Base-by-base conservation (phyloP, 2,888 invertebrate genomes). In the Phyllotreta cruciferae region DNA sequence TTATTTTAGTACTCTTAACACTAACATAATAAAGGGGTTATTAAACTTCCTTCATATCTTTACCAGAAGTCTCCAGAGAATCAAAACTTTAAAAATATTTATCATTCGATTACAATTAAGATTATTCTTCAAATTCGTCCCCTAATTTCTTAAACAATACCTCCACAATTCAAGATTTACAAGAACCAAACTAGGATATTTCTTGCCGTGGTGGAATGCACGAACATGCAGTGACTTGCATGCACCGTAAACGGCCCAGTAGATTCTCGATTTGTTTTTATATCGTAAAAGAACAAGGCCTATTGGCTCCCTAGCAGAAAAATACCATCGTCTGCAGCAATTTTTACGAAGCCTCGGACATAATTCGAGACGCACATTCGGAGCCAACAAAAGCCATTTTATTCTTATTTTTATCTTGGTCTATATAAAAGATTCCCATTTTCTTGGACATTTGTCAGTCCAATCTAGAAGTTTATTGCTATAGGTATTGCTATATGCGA, bases 221-320 rank as follows among this genome's bases (percentile, higher is more conserved):
- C 39, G 44, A 10, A 24, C 10, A 14, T 45, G 6, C 10, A 11
- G 37, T 36, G 34, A 35, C 52, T 37, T 54, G 44, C 35, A 58
- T 36, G 53, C 42, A 61, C 60, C 66, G 52, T 44, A 55, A 38
- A 39, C 60, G 53, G 45, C 55, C 7, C 54, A 56, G 56, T 64
- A 56, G 42, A 45, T 63, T 49, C 53, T 60, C 38, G 62, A 64
- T 71, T 68, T 71, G 64, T 69, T 69, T 66, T 66, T 70, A 62
- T 62, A 57, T 44, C 49, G 36, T 60, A 52, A 55, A 66, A 65
- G 67, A 66, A 65, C 65, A 65, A 50, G 63, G 60, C 50, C 66
- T 69, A 70, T 70, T 67, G 69, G 63, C 57, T 60, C 55, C 47
- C 56, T 56, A 49, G 36, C 54, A 53, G 66, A 70, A 70, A 69